Evolutionary conservation across 2,113 vertebrate genomes (phyloP), one percentile per base, ranked within the genome.

Genomic region (Xerus inauris): DNA sequence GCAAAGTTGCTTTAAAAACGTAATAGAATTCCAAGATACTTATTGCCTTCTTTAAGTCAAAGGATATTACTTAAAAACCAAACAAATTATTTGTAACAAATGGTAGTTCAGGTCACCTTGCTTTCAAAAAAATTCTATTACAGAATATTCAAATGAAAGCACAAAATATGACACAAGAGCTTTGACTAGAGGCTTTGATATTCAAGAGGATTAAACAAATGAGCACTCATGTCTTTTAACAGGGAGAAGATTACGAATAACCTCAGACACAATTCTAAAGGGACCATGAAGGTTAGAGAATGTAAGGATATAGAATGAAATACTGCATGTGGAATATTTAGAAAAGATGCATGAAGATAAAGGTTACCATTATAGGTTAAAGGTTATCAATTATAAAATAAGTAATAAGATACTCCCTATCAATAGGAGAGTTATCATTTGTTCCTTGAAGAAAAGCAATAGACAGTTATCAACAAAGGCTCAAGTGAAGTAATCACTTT

Each of bases 41-140:
- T 85, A 92, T 8, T 97, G 67, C 77, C 57, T 79, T 94, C 22
- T 82, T 57, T 87, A 95, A 85, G 92, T 93, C 49, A 91, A 95
- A 95, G 73, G 42, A 57, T 80, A 75, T 82, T 95, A 97, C 13
- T 94, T 71, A 97, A 95, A 94, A 94, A 65, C 40, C 28, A 97
- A 95, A 47, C 85, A 97, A 96, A 40, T 95, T 81, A 77, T 95
- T 94, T 97, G 89, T 64, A 95, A 95, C 30, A 85, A 94, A 93
- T 22, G 64, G 22, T 79, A 80, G 49, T 86, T 95, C 42, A 69
- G 90, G 82, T 87, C 96, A 96, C 87, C 89, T 95, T 96, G 93
- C 54, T 95, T 92, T 90, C 95, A 87, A 84, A 96, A 64, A 62
- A 62, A 62, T 62, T 89, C 83, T 71, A 64, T 76, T 75, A 62